Conservation (phyloP, 2,113 vertebrate species). For the Melanostigma gelatinosum region DNA sequence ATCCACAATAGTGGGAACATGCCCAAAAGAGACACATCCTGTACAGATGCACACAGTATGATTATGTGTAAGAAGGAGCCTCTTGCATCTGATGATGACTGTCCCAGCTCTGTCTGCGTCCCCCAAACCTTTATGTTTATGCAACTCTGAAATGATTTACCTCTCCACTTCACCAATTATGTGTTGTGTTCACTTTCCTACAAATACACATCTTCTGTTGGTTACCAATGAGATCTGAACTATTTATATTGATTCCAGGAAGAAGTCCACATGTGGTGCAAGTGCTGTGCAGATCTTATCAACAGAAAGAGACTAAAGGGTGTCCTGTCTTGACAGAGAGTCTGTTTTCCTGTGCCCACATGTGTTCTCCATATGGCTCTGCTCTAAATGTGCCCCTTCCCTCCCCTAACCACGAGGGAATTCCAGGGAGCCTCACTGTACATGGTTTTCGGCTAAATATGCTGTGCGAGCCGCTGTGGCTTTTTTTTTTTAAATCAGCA, state of each 20-base stretch:
- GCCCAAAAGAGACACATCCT: slow-evolving; percentile 28
- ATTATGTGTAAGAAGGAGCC: slow-evolving; percentile 46
- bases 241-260: slow-evolving; percentile 62
- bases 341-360: slow-evolving; percentile 68
- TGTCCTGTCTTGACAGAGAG: slow-evolving; percentile 57
- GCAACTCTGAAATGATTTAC: slow-evolving; percentile 8
- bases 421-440: slow-evolving; percentile 69
- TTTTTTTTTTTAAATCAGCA: slow-evolving; percentile 56
- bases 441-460: slow-evolving; percentile 63
- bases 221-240: slow-evolving; percentile 20
- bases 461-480: slow-evolving; percentile 40
- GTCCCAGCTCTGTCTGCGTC: neutral
- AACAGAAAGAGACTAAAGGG: slow-evolving; percentile 42
- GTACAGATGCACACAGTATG: slow-evolving; percentile 13
- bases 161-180: neutral
- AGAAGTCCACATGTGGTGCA: slow-evolving; percentile 50
- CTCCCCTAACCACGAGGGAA: slow-evolving; percentile 70
- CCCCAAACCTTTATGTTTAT: neutral
- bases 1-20: slow-evolving; percentile 18
- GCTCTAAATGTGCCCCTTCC: slow-evolving; percentile 64
- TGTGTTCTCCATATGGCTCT: slow-evolving; percentile 72
- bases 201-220: slow-evolving; percentile 16
- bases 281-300: slow-evolving; percentile 58
- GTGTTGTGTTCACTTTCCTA: slow-evolving; percentile 12
- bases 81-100: slow-evolving; percentile 22